Percentiles rank a stretch among this genome's conserved stretches.
phyloP scores from a whole-genome alignment of 2,113 vertebrate genomes.

The human (Homo sapiens) region GRCh38 chr11:42895001-42895500 shows the following conservation, averaged over 20 bases:
- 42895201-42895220: neutral
- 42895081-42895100: neutral
- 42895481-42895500: slow-evolving; percentile 11
- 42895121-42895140: neutral
- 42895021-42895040: neutral
- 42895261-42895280: slow-evolving; percentile 32
- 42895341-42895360: neutral
- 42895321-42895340: neutral
- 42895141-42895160: neutral
- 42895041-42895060: neutral
- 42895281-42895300: neutral
- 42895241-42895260: neutral
- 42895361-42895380: neutral
- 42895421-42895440: neutral
- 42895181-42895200: neutral
- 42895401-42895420: neutral
- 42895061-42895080: neutral
- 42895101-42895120: neutral
- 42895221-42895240: slow-evolving; percentile 6
- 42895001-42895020: neutral
- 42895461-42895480: slow-evolving; percentile 39
- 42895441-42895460: slow-evolving; percentile 47
- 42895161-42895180: neutral
- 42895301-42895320: neutral
- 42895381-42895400: slow-evolving; percentile 53